A percentile compares a stretch with the other conserved stretches of the same genome.
phyloP scores from a whole-genome alignment of 2,113 vertebrate species.

The Etia nguti region DNA sequence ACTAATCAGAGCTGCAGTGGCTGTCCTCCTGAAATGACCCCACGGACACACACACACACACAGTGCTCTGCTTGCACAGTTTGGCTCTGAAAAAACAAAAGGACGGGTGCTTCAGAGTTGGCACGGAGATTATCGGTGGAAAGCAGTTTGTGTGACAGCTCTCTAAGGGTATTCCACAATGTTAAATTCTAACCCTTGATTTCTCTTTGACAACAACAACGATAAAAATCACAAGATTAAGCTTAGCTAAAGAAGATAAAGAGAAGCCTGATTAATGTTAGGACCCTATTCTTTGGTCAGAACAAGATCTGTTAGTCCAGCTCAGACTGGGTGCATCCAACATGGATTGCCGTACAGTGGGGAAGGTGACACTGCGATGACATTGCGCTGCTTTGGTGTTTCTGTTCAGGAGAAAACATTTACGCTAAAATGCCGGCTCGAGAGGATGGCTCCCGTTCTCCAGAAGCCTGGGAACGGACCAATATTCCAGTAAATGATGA shows the following conservation, averaged over 20 bases:
- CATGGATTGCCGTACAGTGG: background rate
- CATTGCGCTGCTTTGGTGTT: background rate
- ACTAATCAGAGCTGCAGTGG: background rate
- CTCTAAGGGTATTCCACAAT: background rate
- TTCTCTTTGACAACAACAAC: background rate
- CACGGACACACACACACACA: background rate
- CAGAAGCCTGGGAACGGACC: background rate
- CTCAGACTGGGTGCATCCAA: background rate
- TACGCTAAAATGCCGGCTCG: background rate
- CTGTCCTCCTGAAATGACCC: background rate
- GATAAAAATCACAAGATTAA: background rate
- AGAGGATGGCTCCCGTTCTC: background rate
- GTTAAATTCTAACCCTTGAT: background rate
- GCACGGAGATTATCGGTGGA: background rate
- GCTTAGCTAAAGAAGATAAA: background rate
- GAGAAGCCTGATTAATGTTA: background rate
- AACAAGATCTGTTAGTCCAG: background rate
- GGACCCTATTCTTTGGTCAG: background rate
- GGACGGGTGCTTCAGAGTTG: background rate
- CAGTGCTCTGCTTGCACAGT: background rate
- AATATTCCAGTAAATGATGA: background rate
- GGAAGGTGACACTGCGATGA: background rate
- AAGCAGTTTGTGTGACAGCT: background rate
- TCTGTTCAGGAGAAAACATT: background rate
- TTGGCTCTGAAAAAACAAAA: background rate